phyloP scores from a whole-genome alignment of 2,797 vertebrate genomes.

The Dermochelys coriacea region DNA sequence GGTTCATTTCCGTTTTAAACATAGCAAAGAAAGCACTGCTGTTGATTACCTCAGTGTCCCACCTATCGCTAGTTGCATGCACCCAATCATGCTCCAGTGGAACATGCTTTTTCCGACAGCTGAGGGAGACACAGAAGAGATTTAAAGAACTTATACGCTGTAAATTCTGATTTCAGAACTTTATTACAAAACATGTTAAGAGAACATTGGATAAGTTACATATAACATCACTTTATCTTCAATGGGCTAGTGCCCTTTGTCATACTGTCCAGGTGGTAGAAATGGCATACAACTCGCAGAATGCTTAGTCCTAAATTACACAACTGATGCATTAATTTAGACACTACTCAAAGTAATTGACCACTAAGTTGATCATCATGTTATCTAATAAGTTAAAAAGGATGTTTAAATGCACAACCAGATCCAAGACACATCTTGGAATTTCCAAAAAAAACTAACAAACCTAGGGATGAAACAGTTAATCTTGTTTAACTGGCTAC shows the following conservation, averaged over 20 bases:
- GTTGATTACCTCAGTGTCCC: neutral
- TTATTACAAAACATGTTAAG: conserved; percentile 78
- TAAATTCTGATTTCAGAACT: conserved; percentile 55
- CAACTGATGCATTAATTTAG: conserved; percentile 62
- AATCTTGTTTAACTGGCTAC: conserved; percentile 38
- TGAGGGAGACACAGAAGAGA: neutral
- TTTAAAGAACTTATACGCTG: conserved; percentile 28
- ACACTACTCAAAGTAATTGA: conserved; percentile 68
- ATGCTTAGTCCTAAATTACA: conserved; percentile 64
- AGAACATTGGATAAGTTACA: conserved; percentile 77
- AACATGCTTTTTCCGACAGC: neutral
- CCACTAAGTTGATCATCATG: conserved; percentile 52
- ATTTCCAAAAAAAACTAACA: conserved; percentile 41
- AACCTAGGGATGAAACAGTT: conserved; percentile 57
- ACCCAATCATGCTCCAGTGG: neutral
- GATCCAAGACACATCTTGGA: conserved; percentile 59
- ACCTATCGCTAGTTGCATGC: neutral
- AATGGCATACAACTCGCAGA: conserved; percentile 73
- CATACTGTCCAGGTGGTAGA: conserved; percentile 65
- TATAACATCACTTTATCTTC: conserved; percentile 60
- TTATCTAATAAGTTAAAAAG: conserved; percentile 48
- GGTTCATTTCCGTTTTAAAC: neutral
- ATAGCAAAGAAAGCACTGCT: neutral
- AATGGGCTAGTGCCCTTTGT: conserved; percentile 59
- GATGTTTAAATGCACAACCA: conserved; percentile 60